A percentile compares a stretch with the other conserved stretches of the same genome.
Conservation (phyloP, 2,888 invertebrate genomes). For the Lucinisca nassula region DNA sequence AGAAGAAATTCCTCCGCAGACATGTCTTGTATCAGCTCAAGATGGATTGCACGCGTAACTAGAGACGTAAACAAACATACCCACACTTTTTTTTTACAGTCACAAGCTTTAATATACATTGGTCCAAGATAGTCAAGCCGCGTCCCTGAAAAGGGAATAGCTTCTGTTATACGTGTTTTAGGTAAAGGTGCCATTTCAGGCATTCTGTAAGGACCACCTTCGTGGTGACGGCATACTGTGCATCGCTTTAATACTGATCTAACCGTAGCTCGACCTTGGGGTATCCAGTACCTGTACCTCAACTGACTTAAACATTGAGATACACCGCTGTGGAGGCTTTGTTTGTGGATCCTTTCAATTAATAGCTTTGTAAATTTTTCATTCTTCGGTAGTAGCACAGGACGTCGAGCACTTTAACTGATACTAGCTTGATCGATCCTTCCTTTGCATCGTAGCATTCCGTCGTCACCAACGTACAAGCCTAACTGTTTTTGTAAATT, state of each 20-base stretch:
- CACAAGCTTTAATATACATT: slow-evolving; percentile 15
- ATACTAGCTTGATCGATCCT: slow-evolving; percentile 7
- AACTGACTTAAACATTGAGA: slow-evolving; percentile 22
- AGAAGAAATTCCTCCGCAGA: slow-evolving; percentile 29
- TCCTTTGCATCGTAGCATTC: slow-evolving; percentile 20
- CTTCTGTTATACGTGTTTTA: slow-evolving; percentile 5
- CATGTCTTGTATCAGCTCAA: slow-evolving; percentile 18
- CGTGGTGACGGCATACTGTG: not conserved
- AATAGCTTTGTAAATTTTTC: slow-evolving; percentile 11
- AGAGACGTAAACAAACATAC: slow-evolving; percentile 39
- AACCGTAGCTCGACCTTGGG: slow-evolving; percentile 8
- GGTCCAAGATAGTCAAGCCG: slow-evolving; percentile 47
- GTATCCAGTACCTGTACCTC: slow-evolving; percentile 38
- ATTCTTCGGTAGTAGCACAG: slow-evolving; percentile 9
- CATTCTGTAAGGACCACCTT: slow-evolving; percentile 34
- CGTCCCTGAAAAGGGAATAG: slow-evolving; percentile 24
- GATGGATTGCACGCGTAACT: slow-evolving; percentile 31
- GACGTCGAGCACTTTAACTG: slow-evolving; percentile 20
- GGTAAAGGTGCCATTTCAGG: slow-evolving; percentile 25
- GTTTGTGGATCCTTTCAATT: slow-evolving; percentile 12
- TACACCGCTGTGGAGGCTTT: slow-evolving; percentile 20
- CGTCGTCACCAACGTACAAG: not conserved
- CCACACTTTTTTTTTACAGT: slow-evolving; percentile 21
- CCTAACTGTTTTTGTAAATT: slow-evolving; percentile 25
- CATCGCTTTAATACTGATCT: not conserved